Conservation (phyloP, 2,888 invertebrate genomes). For the Meta bourneti region DNA sequence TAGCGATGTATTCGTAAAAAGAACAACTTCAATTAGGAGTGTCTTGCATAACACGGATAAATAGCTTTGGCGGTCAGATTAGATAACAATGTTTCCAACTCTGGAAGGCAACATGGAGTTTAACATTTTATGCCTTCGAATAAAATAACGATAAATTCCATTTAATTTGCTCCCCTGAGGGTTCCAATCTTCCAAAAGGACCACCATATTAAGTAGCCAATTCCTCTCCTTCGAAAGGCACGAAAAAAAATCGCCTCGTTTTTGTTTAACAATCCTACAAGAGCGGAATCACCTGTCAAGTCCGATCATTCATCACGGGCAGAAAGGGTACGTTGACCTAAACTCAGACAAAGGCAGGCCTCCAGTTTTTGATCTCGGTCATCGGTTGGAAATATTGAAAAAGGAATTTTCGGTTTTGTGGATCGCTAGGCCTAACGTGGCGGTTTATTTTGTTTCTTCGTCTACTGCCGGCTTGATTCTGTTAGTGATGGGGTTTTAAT, state of each 20-base stretch:
- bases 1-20: not conserved
- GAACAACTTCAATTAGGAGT: not conserved
- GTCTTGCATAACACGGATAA: not conserved
- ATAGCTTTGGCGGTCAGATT: not conserved
- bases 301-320: conserved; percentile 31
- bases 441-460: not conserved
- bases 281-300: conserved; percentile 46
- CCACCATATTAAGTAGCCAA: not conserved
- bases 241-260: conserved; percentile 3
- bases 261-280: conserved; percentile 28
- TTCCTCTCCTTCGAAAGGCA: not conserved
- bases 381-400: conserved; percentile 34
- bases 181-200: not conserved
- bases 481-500: too few relatives aligned
- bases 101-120: not conserved
- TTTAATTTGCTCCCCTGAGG: conserved; percentile 21
- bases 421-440: not conserved
- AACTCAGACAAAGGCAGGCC: conserved; percentile 10
- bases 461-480: too few relatives aligned
- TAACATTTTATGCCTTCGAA: conserved; percentile 20
- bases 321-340: conserved; percentile 59
- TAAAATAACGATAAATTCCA: conserved; percentile 36
- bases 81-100: conserved; percentile 25
- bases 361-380: conserved; percentile 25
- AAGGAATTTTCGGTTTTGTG: not conserved